Conservation (phyloP, 2,113 vertebrate species). For the Amphiprion percula region DNA sequence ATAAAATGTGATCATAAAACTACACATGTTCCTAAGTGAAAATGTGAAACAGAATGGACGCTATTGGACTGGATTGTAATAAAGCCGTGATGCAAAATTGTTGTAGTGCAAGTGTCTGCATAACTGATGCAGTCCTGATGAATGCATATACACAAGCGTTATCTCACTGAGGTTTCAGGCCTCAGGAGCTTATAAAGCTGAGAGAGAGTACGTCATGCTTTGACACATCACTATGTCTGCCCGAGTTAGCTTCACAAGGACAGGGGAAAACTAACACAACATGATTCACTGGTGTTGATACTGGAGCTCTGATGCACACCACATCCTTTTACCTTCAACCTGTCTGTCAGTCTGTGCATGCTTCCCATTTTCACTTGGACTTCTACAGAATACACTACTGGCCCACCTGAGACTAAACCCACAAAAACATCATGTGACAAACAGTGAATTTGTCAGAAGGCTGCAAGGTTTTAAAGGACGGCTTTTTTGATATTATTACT, state of each 20-base stretch:
- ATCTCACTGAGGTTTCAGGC: neutral
- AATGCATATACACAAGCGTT: conserved; percentile 1
- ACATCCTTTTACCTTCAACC: neutral
- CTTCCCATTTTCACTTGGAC: conserved; percentile 25
- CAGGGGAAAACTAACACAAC: conserved; percentile 56
- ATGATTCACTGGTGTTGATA: conserved; percentile 60
- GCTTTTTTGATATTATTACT: conserved; percentile 7
- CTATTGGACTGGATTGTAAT: neutral
- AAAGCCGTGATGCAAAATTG: conserved; percentile 6
- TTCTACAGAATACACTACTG: conserved; percentile 11
- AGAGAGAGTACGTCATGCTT: conserved; percentile 41
- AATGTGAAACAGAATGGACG: neutral
- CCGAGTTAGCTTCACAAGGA: conserved; percentile 64
- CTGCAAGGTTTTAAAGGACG: neutral
- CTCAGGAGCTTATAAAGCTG: conserved; percentile 34
- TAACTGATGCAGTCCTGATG: neutral
- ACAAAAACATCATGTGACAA: conserved; percentile 6
- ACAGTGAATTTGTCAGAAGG: neutral
- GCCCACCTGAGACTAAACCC: conserved; percentile 16
- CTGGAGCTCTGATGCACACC: conserved; percentile 12
- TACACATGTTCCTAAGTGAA: neutral
- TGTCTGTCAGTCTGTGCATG: conserved; percentile 18
- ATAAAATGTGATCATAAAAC: neutral
- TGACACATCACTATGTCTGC: conserved; percentile 64
- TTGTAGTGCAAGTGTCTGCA: conserved; percentile 4